Percentiles rank a stretch among this genome's conserved stretches.
Conservation (phyloP, 2,113 vertebrate species). For the Fulmarus glacialis region DNA sequence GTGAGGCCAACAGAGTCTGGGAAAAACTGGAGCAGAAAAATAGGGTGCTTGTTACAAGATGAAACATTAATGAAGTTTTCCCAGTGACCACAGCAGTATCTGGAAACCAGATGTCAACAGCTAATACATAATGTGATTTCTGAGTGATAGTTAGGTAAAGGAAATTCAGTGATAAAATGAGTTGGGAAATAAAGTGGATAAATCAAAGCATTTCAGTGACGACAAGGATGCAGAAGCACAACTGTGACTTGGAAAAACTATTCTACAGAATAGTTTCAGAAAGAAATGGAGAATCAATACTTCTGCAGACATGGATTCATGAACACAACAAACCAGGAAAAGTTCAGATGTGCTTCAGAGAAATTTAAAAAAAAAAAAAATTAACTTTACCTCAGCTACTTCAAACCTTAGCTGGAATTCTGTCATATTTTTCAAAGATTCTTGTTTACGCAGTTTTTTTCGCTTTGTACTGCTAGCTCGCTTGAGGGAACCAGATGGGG, state of each 20-base stretch:
- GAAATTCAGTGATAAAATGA: neutral
- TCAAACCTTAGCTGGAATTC: slow-evolving; percentile 88
- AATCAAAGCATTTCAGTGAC: neutral
- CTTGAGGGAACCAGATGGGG: slow-evolving; percentile 61
- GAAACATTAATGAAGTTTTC: neutral
- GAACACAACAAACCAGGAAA: neutral
- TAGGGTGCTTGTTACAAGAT: neutral
- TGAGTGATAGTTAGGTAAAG: neutral
- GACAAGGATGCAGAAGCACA: neutral
- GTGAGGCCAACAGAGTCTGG: neutral
- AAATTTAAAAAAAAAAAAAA: neutral
- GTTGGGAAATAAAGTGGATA: neutral
- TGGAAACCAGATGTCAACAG: neutral
- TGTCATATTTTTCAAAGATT: slow-evolving; percentile 88
- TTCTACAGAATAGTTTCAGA: neutral
- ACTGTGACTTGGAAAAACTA: neutral
- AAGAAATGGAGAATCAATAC: neutral
- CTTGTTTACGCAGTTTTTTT: slow-evolving; percentile 74
- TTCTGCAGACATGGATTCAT: neutral
- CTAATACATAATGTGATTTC: neutral
- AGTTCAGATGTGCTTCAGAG: neutral
- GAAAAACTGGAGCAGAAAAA: neutral
- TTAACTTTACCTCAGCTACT: slow-evolving; percentile 84
- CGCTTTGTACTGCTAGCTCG: slow-evolving; percentile 49
- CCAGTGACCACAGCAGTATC: neutral